Conservation (phyloP, 2,888 invertebrate genomes). For the Carterocephalus palaemon region DNA sequence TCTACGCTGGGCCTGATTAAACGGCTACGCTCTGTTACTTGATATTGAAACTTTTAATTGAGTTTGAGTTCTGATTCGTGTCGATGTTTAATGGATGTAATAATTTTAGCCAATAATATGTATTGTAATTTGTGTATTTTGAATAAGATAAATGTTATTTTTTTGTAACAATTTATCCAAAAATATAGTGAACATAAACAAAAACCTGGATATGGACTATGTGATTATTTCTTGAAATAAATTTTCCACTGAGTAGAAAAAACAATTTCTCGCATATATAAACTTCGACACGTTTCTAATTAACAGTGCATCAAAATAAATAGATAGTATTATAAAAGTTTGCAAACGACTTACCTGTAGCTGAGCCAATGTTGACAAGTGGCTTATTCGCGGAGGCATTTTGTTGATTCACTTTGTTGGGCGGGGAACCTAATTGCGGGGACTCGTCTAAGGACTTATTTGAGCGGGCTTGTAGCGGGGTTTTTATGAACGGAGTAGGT, state of each 20-base stretch:
- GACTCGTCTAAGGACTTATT: slow-evolving; percentile 48
- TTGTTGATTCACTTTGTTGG: slow-evolving; percentile 37
- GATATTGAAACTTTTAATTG: slow-evolving; percentile 27
- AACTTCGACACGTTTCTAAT: too few relatives aligned
- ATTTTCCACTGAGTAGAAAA: too few relatives aligned
- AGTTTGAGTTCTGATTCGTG: slow-evolving; percentile 20
- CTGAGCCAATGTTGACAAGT: slow-evolving; percentile 53
- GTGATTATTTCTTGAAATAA: neutral
- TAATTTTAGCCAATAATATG: slow-evolving; percentile 1
- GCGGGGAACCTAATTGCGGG: slow-evolving; percentile 32
- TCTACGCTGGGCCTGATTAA: slow-evolving; percentile 8
- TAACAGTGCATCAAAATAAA: too few relatives aligned
- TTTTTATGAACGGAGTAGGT: slow-evolving; percentile 55
- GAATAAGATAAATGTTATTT: too few relatives aligned
- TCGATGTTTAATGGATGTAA: neutral
- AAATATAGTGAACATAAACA: neutral
- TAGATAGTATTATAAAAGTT: too few relatives aligned
- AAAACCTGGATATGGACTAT: neutral
- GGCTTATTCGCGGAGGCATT: slow-evolving; percentile 39
- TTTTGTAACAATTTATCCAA: too few relatives aligned
- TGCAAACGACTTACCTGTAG: slow-evolving; percentile 71
- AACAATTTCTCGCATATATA: too few relatives aligned
- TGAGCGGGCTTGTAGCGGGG: slow-evolving; percentile 43
- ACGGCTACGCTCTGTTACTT: slow-evolving; percentile 17
- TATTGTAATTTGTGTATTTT: too few relatives aligned